Percentiles rank a stretch among this genome's conserved stretches.
Conservation (phyloP, 2,888 invertebrate species). For the Agrotis puta region DNA sequence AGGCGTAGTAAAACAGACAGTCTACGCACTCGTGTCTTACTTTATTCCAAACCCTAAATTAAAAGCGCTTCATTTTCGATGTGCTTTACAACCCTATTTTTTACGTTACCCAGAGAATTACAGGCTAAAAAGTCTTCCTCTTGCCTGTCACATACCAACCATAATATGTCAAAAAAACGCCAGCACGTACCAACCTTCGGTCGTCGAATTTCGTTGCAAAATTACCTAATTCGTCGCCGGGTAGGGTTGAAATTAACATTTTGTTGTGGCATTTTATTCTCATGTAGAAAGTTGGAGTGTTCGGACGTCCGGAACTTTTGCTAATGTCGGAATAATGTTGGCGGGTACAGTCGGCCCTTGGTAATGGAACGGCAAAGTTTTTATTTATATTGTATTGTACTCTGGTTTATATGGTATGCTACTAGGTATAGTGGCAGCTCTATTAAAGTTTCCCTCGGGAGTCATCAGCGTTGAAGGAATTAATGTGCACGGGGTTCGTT, state of each 20-base stretch:
- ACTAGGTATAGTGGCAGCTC: slow-evolving; percentile 58
- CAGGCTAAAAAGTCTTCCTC: slow-evolving; percentile 36
- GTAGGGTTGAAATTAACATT: slow-evolving; percentile 81
- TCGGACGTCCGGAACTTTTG: slow-evolving; percentile 79
- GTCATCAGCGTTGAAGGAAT: slow-evolving; percentile 62
- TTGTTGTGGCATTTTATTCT: slow-evolving; percentile 80
- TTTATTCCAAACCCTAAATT: neutral
- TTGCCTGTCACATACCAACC: slow-evolving; percentile 30
- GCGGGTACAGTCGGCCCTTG: slow-evolving; percentile 65
- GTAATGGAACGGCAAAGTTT: slow-evolving; percentile 71
- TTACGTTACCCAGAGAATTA: slow-evolving; percentile 15
- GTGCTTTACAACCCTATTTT: slow-evolving; percentile 1
- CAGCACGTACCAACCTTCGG: slow-evolving; percentile 52
- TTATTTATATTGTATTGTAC: slow-evolving; percentile 71
- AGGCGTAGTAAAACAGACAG: neutral
- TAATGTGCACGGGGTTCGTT: slow-evolving; percentile 58
- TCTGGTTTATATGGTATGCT: slow-evolving; percentile 63
- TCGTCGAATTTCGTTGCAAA: slow-evolving; percentile 68
- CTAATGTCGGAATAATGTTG: slow-evolving; percentile 85
- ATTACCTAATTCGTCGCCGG: slow-evolving; percentile 75
- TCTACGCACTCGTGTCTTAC: neutral
- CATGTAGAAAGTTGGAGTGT: slow-evolving; percentile 77
- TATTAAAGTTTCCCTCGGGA: slow-evolving; percentile 60
- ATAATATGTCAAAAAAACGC: slow-evolving; percentile 52
- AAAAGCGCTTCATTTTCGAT: neutral